Evolutionary conservation across 2,797 vertebrate species (phyloP), one percentile per base, ranked within the genome.

Genomic region (Lateolabrax maculatus): DNA sequence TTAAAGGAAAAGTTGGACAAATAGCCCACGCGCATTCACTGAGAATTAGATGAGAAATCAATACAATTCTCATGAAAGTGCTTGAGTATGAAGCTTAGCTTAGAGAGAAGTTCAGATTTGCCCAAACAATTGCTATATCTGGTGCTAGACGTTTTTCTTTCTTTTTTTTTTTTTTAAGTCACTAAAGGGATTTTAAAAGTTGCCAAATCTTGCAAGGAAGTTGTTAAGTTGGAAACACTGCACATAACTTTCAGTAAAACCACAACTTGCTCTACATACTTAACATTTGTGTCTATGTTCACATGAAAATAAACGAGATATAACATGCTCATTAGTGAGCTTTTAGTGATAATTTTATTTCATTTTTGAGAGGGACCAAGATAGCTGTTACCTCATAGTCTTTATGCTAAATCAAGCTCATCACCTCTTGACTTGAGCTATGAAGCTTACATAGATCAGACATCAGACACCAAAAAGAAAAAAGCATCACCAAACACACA

Each of bases 1-100:
- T 49, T 58, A 69, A 46, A 70, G 41, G 18, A 34, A 68, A 27
- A 13, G 13, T 31, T 52, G 29, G 19, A 58, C 27, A 70, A 80
- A 77, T n/a, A n/a, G n/a, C n/a, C n/a, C 49, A 52, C 0, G 2
- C 6, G 27, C 34, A 48, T 23, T 65, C 21, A 18, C 18, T 57
- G 0, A 51, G 36, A 58, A 62, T 75, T 63, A 48, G 21, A 3
- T n/a, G 15, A 64, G 46, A 68, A 34, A 64, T 79, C 9, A 57
- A 65, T 75, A 56, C 29, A 13, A 36, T 44, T 51, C 21, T 41
- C 4, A n/a, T 1, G 9, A 37, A 8, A 25, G 23, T 55, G 37
- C 23, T 55, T 49, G 52, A 23, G 23, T 58, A 41, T 53, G 29
- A 36, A 46, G 41, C 25, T 4, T 69, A 64, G 39, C 43, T 62